Conservation (phyloP, 2,888 invertebrate genomes). For the Eupithecia pulchellata region DNA sequence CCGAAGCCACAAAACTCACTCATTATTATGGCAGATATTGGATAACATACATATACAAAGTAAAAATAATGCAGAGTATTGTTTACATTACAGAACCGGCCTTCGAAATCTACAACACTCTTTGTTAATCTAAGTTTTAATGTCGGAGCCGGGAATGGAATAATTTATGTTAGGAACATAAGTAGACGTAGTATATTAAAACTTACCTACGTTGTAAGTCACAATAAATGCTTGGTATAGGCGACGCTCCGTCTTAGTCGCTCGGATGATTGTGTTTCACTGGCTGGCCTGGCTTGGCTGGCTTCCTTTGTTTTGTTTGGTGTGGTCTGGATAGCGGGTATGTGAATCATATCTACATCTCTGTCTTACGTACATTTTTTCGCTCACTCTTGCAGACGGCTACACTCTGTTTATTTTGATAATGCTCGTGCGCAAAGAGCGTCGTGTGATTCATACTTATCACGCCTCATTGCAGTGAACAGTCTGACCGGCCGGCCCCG, state of each 20-base stretch:
- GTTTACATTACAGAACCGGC: no score
- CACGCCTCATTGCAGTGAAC: neutral
- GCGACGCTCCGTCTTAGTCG: neutral
- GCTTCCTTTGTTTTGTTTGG: neutral
- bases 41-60: no score
- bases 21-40: no score
- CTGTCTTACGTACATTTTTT: neutral
- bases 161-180: no score
- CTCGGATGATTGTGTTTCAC: neutral
- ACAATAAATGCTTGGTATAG: neutral
- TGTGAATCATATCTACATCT: neutral
- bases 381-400: neutral
- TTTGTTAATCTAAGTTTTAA: no score
- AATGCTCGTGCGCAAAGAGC: constrained; percentile 4
- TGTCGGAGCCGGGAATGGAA: no score
- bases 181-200: neutral
- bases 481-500: neutral
- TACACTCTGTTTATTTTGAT: neutral
- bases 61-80: no score
- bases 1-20: no score
- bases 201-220: constrained; percentile 1
- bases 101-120: no score
- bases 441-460: constrained; percentile 4
- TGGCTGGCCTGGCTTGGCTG: neutral
- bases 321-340: neutral